Evolutionary conservation across 2,888 invertebrate species (phyloP).

Genomic region (Xylocampa areola): DNA sequence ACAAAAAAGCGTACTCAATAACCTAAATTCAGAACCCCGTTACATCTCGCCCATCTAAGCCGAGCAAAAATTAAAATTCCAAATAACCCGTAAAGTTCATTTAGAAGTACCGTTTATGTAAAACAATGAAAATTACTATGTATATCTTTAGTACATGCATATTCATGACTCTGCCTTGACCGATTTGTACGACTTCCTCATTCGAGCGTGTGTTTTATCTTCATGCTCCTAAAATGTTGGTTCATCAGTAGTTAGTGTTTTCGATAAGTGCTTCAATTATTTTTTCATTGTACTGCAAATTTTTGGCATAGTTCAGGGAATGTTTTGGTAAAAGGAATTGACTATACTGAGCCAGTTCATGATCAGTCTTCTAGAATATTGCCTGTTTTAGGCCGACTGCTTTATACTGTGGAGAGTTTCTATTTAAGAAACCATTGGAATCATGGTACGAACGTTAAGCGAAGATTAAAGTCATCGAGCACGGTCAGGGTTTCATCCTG

Average conservation of each 20-base stretch:
- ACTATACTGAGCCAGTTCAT: too few relatives aligned
- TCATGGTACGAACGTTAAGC: too few relatives aligned
- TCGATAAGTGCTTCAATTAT: slow-evolving; percentile 23
- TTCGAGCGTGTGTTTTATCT: slow-evolving; percentile 25
- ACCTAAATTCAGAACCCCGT: slow-evolving; percentile 26
- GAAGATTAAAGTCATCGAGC: too few relatives aligned
- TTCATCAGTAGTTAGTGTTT: slow-evolving; percentile 12
- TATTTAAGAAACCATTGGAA: too few relatives aligned
- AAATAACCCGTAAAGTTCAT: slow-evolving; percentile 37
- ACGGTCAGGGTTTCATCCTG: too few relatives aligned
- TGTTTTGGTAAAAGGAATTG: background rate
- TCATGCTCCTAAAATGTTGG: slow-evolving; percentile 6
- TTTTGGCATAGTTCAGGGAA: slow-evolving; percentile 19
- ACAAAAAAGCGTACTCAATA: slow-evolving; percentile 11
- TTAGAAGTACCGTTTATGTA: slow-evolving; percentile 51
- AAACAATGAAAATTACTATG: slow-evolving; percentile 54
- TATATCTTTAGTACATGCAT: slow-evolving; percentile 54
- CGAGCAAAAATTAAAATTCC: slow-evolving; percentile 39
- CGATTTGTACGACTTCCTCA: slow-evolving; percentile 49
- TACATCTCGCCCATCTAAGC: slow-evolving; percentile 10
- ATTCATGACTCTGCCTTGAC: slow-evolving; percentile 54
- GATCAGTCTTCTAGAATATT: too few relatives aligned
- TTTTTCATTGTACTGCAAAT: slow-evolving; percentile 17
- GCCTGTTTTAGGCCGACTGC: too few relatives aligned
- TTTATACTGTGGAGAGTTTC: too few relatives aligned